phyloP scores from a whole-genome alignment of 2,888 invertebrate species.

The Standfussiana lucernea region DNA sequence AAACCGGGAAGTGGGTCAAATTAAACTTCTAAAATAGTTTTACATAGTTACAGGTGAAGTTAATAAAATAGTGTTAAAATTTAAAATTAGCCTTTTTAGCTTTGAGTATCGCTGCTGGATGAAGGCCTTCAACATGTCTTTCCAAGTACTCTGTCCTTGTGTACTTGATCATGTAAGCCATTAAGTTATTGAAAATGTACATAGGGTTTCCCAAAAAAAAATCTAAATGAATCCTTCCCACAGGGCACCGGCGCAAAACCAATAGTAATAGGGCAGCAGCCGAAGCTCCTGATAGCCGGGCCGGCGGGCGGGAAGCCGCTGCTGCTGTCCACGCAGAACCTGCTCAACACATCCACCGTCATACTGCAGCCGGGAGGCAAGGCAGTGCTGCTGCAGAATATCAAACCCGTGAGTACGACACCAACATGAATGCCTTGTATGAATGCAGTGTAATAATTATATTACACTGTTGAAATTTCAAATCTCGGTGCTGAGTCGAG shows the following conservation, averaged over 20 bases:
- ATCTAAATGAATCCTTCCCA: background rate
- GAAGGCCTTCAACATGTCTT: background rate
- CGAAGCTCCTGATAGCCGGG: constrained; percentile 84
- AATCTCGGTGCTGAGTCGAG: no score
- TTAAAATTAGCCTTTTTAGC: no score
- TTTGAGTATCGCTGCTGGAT: no score
- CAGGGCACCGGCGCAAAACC: constrained; percentile 85
- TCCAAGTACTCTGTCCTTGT: background rate
- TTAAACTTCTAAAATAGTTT: no score
- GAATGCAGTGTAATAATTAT: no score
- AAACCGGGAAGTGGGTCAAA: no score
- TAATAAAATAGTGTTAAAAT: no score
- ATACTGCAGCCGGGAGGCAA: constrained; percentile 89
- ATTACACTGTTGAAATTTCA: no score
- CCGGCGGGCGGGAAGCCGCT: constrained; percentile 85
- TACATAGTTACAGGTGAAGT: no score
- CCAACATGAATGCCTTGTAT: background rate
- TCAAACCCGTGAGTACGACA: constrained; percentile 81
- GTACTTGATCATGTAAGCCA: background rate
- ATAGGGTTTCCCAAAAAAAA: background rate
- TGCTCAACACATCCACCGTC: constrained; percentile 86
- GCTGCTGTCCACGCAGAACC: constrained; percentile 83
- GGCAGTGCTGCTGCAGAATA: constrained; percentile 89
- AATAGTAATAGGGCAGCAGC: constrained; percentile 86
- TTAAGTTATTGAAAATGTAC: background rate